Conservation (phyloP, 2,888 invertebrate genomes). For the Amblyjoppa proteus region DNA sequence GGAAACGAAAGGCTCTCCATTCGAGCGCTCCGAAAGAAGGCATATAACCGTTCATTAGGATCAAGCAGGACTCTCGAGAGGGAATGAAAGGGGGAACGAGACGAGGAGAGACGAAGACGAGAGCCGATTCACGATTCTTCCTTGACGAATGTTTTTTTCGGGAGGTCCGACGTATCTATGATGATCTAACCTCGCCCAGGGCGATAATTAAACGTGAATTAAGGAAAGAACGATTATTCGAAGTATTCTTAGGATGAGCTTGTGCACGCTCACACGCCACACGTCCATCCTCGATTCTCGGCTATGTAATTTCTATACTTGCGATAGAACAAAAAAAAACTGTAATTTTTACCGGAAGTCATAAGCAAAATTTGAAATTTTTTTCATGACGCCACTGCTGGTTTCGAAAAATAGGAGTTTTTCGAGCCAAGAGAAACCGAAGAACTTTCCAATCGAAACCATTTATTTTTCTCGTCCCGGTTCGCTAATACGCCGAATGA, state of each 20-base stretch:
- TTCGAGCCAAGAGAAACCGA: neutral
- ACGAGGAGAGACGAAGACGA: conserved; percentile 7
- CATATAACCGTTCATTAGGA: conserved; percentile 65
- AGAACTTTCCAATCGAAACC: neutral
- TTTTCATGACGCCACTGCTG: neutral
- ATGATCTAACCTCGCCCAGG: conserved; percentile 56
- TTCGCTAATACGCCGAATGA: neutral
- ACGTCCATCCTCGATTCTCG: conserved; percentile 45
- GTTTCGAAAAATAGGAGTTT: neutral
- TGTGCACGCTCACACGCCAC: conserved; percentile 21
- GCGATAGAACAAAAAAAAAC: conserved; percentile 9
- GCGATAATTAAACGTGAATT: conserved; percentile 71
- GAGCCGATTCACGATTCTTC: conserved; percentile 36
- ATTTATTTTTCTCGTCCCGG: neutral
- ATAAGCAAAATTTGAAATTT: neutral
- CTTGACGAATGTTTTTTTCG: conserved; percentile 63
- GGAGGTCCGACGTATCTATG: conserved; percentile 23
- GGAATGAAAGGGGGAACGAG: conserved; percentile 49
- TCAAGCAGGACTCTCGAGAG: conserved; percentile 52
- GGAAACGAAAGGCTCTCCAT: conserved; percentile 46
- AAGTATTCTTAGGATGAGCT: conserved; percentile 33
- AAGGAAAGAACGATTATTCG: conserved; percentile 56
- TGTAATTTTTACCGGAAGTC: neutral
- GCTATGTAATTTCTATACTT: neutral
- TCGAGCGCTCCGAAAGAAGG: conserved; percentile 44